Evolutionary conservation across 2,113 vertebrate genomes (phyloP).

Genomic region (Ammospiza caudacuta): DNA sequence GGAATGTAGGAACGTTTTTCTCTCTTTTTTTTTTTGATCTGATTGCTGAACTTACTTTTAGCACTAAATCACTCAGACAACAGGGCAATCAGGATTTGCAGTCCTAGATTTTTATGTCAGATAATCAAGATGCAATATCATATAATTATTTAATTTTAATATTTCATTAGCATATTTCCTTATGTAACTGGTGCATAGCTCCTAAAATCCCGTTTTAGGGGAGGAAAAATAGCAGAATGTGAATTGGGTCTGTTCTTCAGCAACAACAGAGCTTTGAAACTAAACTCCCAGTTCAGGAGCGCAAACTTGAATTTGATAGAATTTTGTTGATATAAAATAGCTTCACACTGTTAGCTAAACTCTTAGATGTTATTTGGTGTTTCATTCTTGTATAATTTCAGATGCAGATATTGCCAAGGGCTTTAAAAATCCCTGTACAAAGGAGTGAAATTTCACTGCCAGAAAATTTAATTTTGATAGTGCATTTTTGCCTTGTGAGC

Average conservation of each 20-base stretch:
- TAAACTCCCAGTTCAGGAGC: neutral
- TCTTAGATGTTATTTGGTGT: accelerated
- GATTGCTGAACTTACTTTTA: neutral
- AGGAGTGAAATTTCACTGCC: neutral
- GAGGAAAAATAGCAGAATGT: neutral
- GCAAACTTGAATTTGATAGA: neutral
- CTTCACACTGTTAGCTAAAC: neutral
- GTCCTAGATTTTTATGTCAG: neutral
- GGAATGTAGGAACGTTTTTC: neutral
- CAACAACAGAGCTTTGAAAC: neutral
- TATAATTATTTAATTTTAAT: neutral
- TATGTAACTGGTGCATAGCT: neutral
- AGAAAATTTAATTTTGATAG: neutral
- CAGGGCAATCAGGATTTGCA: neutral
- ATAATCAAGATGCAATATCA: neutral
- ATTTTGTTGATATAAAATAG: neutral
- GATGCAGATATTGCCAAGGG: neutral
- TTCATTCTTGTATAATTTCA: neutral
- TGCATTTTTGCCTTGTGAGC: neutral
- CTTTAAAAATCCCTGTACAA: neutral
- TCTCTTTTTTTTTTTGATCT: neutral
- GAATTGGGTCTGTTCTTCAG: neutral
- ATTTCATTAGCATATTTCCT: neutral
- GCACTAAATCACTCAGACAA: neutral
- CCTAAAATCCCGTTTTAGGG: neutral